These are phyloP conservation scores for Sceliomorpha sp. DNA, from an alignment of 2,888 invertebrate species.

Conservation along the genomic window DNA sequence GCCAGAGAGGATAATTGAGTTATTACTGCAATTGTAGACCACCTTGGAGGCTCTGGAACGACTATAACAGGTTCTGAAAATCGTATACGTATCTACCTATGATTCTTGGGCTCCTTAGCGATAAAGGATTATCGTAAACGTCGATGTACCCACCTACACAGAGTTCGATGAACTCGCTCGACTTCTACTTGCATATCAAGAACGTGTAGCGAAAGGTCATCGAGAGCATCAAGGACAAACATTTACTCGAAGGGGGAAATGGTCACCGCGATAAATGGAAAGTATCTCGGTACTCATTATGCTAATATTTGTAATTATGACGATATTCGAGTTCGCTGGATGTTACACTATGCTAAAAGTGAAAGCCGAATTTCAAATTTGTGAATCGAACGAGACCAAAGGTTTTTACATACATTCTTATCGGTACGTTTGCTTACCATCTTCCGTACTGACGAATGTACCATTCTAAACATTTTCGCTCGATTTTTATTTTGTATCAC, in stretches of 20 bases:
- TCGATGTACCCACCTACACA: conserved; percentile 58
- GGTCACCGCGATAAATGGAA: conserved; percentile 27
- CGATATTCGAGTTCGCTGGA: conserved; percentile 3
- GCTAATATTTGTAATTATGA: conserved; percentile 13
- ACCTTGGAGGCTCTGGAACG: conserved; percentile 79
- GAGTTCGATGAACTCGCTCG: conserved; percentile 51
- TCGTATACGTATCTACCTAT: conserved; percentile 74
- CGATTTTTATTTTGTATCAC: no score
- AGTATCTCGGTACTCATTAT: conserved; percentile 15
- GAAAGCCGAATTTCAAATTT: conserved; percentile 18
- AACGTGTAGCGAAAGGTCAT: conserved; percentile 50
- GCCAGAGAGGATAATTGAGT: conserved; percentile 80
- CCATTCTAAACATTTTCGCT: no score
- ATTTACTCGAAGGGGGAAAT: conserved; percentile 22
- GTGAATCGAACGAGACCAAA: conserved; percentile 10
- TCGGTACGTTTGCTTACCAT: no score
- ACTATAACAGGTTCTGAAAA: conserved; percentile 79
- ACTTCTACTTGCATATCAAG: conserved; percentile 47
- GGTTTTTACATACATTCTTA: no score
- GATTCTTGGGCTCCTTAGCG: conserved; percentile 74
- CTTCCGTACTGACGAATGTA: no score
- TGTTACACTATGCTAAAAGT: conserved; percentile 2
- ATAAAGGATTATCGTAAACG: conserved; percentile 73
- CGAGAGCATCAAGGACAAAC: conserved; percentile 40
- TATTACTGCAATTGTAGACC: conserved; percentile 81